Evolutionary conservation across 2,888 invertebrate species (phyloP).

Genomic region (Cylloceria caligata): DNA sequence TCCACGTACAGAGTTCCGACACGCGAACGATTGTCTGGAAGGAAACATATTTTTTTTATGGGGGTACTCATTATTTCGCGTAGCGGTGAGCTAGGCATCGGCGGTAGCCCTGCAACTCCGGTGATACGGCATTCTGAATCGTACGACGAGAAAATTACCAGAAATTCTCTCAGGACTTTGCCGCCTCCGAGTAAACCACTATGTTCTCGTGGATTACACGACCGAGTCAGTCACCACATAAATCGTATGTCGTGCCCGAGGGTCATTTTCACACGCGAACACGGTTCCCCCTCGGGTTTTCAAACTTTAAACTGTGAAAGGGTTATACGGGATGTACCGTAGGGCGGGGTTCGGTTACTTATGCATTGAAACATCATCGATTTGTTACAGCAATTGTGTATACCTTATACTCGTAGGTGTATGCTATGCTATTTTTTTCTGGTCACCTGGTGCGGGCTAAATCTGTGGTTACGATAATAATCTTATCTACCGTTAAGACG

Average conservation of each 20-base stretch:
- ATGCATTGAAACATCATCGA: conserved; percentile 82
- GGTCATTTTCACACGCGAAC: conserved; percentile 69
- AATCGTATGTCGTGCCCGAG: conserved; percentile 53
- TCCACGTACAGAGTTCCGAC: conserved; percentile 60
- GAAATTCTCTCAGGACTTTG: conserved; percentile 31
- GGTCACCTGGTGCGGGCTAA: conserved; percentile 2
- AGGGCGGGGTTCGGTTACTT: conserved; percentile 77
- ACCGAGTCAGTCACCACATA: conserved; percentile 38
- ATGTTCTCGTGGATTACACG: not conserved
- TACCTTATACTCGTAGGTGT: not conserved
- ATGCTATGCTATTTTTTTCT: conserved; percentile 24
- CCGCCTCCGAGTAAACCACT: conserved; percentile 12
- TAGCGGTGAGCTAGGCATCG: conserved; percentile 7
- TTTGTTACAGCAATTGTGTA: conserved; percentile 76
- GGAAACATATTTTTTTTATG: conserved; percentile 30
- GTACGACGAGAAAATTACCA: conserved; percentile 28
- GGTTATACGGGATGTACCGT: conserved; percentile 74
- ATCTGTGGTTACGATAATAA: not conserved
- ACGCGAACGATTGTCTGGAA: conserved; percentile 53
- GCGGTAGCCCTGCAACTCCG: not conserved
- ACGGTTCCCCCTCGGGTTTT: conserved; percentile 53
- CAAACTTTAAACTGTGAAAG: conserved; percentile 79
- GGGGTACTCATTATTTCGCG: conserved; percentile 52
- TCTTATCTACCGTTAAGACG: not conserved
- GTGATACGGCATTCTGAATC: conserved; percentile 34